A percentile compares a stretch with the other conserved stretches of the same genome.
These are phyloP conservation scores for Pseudorectes ferrugineus DNA, from an alignment of 2,113 vertebrate genomes.

Conservation along the genomic window DNA sequence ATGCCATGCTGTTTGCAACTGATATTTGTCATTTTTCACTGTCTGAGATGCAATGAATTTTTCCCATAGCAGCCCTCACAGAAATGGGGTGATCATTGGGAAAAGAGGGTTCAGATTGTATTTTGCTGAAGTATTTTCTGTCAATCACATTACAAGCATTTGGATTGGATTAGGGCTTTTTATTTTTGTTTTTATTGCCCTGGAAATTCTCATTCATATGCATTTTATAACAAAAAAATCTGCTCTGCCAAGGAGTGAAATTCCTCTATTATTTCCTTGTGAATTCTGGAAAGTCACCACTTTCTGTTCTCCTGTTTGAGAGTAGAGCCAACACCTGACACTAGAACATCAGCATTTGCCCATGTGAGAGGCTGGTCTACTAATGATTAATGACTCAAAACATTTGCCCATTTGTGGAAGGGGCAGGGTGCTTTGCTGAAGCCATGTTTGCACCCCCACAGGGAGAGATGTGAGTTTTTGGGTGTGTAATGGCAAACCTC, in stretches of 20 bases:
- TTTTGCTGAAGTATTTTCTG: background rate
- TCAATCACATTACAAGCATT: background rate
- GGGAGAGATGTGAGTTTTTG: background rate
- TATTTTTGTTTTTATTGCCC: background rate
- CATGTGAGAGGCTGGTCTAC: background rate
- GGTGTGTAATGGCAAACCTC: background rate
- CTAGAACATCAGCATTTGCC: background rate
- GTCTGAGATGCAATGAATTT: background rate
- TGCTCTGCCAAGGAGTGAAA: background rate
- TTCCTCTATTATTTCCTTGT: background rate
- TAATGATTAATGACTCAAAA: background rate
- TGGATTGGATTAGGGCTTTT: background rate
- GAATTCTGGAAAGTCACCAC: background rate
- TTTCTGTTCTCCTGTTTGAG: background rate
- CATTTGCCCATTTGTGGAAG: background rate
- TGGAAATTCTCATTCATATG: background rate
- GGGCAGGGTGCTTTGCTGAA: background rate
- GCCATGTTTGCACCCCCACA: background rate
- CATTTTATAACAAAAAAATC: background rate
- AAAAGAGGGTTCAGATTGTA: background rate
- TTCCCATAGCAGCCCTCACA: background rate
- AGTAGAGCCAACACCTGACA: background rate
- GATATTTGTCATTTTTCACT: background rate
- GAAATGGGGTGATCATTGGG: background rate
- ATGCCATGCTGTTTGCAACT: background rate